phyloP scores from a whole-genome alignment of 2,888 invertebrate genomes.

The Acanthosoma haemorrhoidale region DNA sequence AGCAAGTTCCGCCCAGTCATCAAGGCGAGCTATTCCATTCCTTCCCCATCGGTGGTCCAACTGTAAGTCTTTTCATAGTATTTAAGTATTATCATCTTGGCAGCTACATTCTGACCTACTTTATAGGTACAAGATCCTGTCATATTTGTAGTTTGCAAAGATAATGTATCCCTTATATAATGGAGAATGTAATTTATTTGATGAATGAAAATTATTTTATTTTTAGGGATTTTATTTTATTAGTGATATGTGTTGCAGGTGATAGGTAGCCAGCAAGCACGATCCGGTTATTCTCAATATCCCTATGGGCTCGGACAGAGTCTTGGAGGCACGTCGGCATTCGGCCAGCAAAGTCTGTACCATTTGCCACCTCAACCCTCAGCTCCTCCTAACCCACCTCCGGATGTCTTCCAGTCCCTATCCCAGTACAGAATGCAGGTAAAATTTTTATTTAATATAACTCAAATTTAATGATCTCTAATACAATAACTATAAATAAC shows the following conservation, averaged over 20 bases:
- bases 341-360: slow-evolving; percentile 50
- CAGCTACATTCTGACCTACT: background rate
- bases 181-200: background rate
- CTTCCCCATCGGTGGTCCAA: slow-evolving; percentile 56
- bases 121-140: background rate
- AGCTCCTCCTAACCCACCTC: slow-evolving; percentile 14
- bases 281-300: slow-evolving; percentile 71
- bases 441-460: background rate
- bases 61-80: slow-evolving; percentile 19
- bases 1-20: slow-evolving; percentile 29
- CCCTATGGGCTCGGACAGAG: slow-evolving; percentile 52
- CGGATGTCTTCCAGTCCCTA: slow-evolving; percentile 59
- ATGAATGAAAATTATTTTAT: background rate
- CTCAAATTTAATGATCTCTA: no score
- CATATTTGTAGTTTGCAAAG: background rate
- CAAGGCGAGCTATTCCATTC: slow-evolving; percentile 71
- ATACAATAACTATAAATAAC: background rate
- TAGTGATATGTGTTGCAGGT: slow-evolving; percentile 33
- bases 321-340: slow-evolving; percentile 48
- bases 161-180: background rate
- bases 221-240: background rate
- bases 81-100: background rate
- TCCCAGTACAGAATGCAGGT: slow-evolving; percentile 55
- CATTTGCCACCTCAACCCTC: slow-evolving; percentile 25
- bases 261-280: slow-evolving; percentile 53